Evolutionary conservation across 2,888 invertebrate genomes (phyloP).

Genomic region (Axea sp.): DNA sequence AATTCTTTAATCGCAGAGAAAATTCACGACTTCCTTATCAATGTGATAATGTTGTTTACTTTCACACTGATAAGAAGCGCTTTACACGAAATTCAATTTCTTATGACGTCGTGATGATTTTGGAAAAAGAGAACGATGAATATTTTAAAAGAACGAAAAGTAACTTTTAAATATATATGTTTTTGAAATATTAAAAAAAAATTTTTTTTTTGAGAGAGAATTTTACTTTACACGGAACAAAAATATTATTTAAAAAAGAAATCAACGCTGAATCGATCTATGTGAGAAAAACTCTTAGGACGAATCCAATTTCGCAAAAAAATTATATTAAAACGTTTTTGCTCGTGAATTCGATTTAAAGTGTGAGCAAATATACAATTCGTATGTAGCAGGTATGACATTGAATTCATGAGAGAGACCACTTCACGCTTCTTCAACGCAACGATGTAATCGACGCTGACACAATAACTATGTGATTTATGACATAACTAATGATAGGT

Average conservation of each 20-base stretch:
- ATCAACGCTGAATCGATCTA: background rate
- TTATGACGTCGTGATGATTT: too few species aligned
- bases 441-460: constrained; percentile 56
- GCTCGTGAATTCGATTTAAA: constrained; percentile 7
- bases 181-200: too few species aligned
- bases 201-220: too few species aligned
- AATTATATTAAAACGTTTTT: constrained; percentile 14
- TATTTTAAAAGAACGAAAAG: too few species aligned
- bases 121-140: too few species aligned
- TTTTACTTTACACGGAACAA: too few species aligned
- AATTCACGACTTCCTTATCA: constrained; percentile 40
- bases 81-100: too few species aligned
- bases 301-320: too few species aligned
- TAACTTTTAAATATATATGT: too few species aligned
- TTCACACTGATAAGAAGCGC: too few species aligned
- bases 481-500: constrained; percentile 59
- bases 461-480: constrained; percentile 59
- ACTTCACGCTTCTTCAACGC: constrained; percentile 59
- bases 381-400: constrained; percentile 45
- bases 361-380: constrained; percentile 13
- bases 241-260: background rate
- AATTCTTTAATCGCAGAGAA: constrained; percentile 41
- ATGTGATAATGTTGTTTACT: constrained; percentile 21
- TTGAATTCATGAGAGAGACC: constrained; percentile 52
- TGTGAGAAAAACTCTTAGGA: too few species aligned